phyloP scores from a whole-genome alignment of 53 echinoderm and acorn worm genomes.

The Paelopatides confundens region DNA sequence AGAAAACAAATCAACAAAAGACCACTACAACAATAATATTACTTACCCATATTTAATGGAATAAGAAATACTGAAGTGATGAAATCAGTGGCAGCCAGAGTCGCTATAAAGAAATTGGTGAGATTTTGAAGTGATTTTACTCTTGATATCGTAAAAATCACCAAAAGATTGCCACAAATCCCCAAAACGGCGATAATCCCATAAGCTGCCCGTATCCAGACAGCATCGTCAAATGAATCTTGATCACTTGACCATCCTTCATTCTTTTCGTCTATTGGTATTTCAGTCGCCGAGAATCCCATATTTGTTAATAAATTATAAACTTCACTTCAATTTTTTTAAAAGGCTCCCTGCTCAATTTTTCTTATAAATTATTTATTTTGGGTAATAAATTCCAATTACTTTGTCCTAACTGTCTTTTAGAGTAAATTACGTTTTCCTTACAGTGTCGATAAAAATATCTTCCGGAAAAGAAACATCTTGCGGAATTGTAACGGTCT shows the following conservation, averaged over 20 bases:
- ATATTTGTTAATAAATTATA: slow-evolving; percentile 1
- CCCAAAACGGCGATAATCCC: slow-evolving; percentile 85
- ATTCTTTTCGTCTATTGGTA: not conserved
- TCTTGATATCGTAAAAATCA: slow-evolving; percentile 83
- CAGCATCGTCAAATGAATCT: slow-evolving; percentile 74
- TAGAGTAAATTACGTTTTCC: no score
- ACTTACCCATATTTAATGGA: slow-evolving; percentile 91
- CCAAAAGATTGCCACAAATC: slow-evolving; percentile 84
- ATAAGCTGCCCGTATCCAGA: slow-evolving; percentile 76
- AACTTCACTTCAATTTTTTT: no score
- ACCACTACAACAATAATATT: no score
- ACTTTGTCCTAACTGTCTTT: no score
- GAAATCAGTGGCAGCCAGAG: slow-evolving; percentile 83
- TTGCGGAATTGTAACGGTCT: no score
- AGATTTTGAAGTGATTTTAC: slow-evolving; percentile 74
- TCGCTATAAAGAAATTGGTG: slow-evolving; percentile 94
- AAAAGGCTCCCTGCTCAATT: no score
- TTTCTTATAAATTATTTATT: no score
- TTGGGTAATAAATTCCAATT: no score
- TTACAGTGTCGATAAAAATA: no score
- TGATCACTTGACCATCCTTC: slow-evolving; percentile 66
- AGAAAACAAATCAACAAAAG: not conserved
- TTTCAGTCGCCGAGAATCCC: slow-evolving; percentile 82
- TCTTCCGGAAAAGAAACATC: no score
- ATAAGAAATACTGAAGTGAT: slow-evolving; percentile 93